Evolutionary conservation across 2,888 invertebrate species (phyloP).

Genomic region (Cybosia mesomella): DNA sequence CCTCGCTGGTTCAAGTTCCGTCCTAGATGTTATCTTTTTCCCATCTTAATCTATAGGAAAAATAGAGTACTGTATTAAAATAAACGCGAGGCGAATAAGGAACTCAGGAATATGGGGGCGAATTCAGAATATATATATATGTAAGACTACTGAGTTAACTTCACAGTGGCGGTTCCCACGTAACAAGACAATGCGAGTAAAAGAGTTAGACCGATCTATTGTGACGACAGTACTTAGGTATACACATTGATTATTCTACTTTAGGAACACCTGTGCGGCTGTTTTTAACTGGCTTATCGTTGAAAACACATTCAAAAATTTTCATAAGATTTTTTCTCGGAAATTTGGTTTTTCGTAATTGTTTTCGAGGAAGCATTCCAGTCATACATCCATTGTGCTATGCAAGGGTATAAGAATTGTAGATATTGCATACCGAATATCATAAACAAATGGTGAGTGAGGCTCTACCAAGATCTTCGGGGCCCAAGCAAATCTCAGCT

Average conservation of each 20-base stretch:
- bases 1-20: no score
- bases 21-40: no score
- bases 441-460: no score
- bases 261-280: constrained; percentile 37
- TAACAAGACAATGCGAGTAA: constrained; percentile 43
- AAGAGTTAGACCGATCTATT: constrained; percentile 40
- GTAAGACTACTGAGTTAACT: constrained; percentile 28
- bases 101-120: neutral
- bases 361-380: neutral
- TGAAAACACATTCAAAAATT: constrained; percentile 5
- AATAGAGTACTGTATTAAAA: no score
- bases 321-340: neutral
- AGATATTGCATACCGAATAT: no score
- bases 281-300: constrained; percentile 18
- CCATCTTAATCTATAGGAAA: no score
- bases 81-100: no score
- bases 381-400: neutral
- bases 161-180: constrained; percentile 34
- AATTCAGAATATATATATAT: neutral
- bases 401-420: no score
- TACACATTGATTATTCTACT: constrained; percentile 17
- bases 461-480: no score
- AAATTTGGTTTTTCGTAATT: neutral
- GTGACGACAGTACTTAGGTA: constrained; percentile 29
- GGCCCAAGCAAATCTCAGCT: no score